Evolutionary conservation across 2,888 invertebrate species (phyloP).

Genomic region (Aradus depressus): DNA sequence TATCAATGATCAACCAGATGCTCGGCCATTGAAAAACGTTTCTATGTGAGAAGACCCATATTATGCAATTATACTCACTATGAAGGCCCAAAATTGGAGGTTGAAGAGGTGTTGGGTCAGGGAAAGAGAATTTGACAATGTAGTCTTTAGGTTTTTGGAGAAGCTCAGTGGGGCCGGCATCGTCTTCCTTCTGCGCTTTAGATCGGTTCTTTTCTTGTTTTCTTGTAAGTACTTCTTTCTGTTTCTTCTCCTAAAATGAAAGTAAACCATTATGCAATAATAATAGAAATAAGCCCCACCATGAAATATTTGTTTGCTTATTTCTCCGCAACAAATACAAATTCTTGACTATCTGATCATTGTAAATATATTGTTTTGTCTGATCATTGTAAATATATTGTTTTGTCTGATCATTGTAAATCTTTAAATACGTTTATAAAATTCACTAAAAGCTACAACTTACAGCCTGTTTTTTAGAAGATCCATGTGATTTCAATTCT

Average conservation of each 20-base stretch:
- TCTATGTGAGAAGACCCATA: too few relatives aligned
- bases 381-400: not conserved
- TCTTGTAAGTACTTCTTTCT: conserved; percentile 78
- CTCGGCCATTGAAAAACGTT: too few relatives aligned
- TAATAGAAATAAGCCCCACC: not conserved
- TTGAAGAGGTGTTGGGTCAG: conserved; percentile 89
- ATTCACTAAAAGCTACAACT: conserved; percentile 28
- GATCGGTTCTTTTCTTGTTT: conserved; percentile 86
- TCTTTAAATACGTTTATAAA: not conserved
- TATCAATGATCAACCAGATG: too few relatives aligned
- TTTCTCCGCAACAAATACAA: too few relatives aligned
- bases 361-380: not conserved
- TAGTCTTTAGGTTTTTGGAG: conserved; percentile 89
- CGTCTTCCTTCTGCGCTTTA: conserved; percentile 70
- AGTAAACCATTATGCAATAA: not conserved
- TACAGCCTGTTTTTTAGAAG: conserved; percentile 87
- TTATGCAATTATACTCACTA: too few relatives aligned
- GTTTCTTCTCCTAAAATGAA: conserved; percentile 65
- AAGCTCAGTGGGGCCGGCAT: conserved; percentile 67
- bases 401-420: not conserved
- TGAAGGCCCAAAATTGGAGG: conserved; percentile 94
- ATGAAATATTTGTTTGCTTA: not conserved
- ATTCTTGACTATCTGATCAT: too few relatives aligned
- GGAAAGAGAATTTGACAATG: conserved; percentile 94
- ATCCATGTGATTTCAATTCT: conserved; percentile 87